phyloP scores from a whole-genome alignment of 2,888 invertebrate genomes.

The Papilio elwesi region DNA sequence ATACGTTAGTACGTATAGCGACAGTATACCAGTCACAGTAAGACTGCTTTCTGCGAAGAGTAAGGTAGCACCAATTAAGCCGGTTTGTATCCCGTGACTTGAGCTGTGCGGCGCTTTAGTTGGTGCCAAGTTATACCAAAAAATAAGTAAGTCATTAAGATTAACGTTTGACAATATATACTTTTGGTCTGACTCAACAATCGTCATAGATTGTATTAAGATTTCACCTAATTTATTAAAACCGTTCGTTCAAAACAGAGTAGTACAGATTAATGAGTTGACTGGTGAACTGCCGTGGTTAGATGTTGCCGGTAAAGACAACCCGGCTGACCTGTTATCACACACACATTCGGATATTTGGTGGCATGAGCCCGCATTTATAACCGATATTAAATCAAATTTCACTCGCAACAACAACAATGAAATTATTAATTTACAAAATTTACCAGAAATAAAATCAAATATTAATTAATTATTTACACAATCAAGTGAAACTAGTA shows the following conservation, averaged over 20 bases:
- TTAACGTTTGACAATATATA: slow-evolving; percentile 36
- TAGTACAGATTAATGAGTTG: slow-evolving; percentile 44
- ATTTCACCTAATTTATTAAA: slow-evolving; percentile 44
- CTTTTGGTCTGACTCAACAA: slow-evolving; percentile 49
- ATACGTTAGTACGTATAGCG: slow-evolving; percentile 35
- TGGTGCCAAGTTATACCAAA: slow-evolving; percentile 43
- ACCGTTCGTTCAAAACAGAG: slow-evolving; percentile 47
- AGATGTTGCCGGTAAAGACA: slow-evolving; percentile 44
- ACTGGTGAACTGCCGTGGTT: slow-evolving; percentile 43
- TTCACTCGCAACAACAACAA: background rate
- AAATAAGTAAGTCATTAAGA: slow-evolving; percentile 32
- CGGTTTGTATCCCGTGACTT: slow-evolving; percentile 45
- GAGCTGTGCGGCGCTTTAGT: slow-evolving; percentile 48
- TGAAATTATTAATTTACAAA: slow-evolving; percentile 22
- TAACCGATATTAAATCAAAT: slow-evolving; percentile 34
- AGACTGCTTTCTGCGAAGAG: slow-evolving; percentile 44
- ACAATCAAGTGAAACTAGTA: slow-evolving; percentile 3
- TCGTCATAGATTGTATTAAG: slow-evolving; percentile 45
- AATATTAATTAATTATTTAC: slow-evolving; percentile 15
- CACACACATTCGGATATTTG: slow-evolving; percentile 42
- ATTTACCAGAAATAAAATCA: slow-evolving; percentile 37
- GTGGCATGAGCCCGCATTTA: slow-evolving; percentile 46
- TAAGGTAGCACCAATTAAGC: slow-evolving; percentile 45
- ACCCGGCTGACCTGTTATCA: slow-evolving; percentile 47
- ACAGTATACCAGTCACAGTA: slow-evolving; percentile 26